Evolutionary conservation across 2,797 vertebrate genomes (phyloP), one percentile per base, ranked within the genome.

Genomic region (Pteronotus mesoamericanus): DNA sequence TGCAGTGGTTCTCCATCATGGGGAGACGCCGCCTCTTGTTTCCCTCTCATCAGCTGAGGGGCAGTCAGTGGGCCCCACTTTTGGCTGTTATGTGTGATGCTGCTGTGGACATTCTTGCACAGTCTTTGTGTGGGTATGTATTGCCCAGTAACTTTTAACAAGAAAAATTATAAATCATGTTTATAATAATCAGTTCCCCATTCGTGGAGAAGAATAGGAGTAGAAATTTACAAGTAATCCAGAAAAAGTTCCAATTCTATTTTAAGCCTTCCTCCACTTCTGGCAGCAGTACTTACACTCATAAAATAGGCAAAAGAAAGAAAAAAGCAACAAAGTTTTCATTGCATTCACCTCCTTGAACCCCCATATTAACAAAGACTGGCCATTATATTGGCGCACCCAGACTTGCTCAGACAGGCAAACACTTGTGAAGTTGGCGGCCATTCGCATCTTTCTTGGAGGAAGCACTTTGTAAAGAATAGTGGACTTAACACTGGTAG

Each of bases 121-220:
- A 79, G 72, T 69, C 86, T 85, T 69, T 79, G 18, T 59, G 39
- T 86, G 72, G n/a, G n/a, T 32, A 10, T 39, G 6, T 78, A 8
- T 29, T 86, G 66, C 19, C 46, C 55, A 51, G 11, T 87, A 91
- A 79, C 89, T 79, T 79, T 94, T 94, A 94, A 86, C 11, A 71
- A 74, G 34, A 55, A 89, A 66, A 89, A 37, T 74, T 85, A 79
- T 37, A 77, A 90, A 71, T 72, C 3, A 37, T 84, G 18, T 78
- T 88, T 71, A 55, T 79, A 85, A n/a, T n/a, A 80, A 59, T 92
- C 10, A 86, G 15, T n/a, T 90, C 5, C 74, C 9, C 66, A 3
- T 82, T 86, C n/a, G 26, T 72, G 57, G 48, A 85, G 29, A 68
- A 42, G 37, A 83, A 66, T 82, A 42, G 57, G 32, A 78, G 85